Percentiles rank a stretch among this genome's conserved stretches.
phyloP scores from a whole-genome alignment of 1,140 invertebrate species.

The Marisa cornuarietis region DNA sequence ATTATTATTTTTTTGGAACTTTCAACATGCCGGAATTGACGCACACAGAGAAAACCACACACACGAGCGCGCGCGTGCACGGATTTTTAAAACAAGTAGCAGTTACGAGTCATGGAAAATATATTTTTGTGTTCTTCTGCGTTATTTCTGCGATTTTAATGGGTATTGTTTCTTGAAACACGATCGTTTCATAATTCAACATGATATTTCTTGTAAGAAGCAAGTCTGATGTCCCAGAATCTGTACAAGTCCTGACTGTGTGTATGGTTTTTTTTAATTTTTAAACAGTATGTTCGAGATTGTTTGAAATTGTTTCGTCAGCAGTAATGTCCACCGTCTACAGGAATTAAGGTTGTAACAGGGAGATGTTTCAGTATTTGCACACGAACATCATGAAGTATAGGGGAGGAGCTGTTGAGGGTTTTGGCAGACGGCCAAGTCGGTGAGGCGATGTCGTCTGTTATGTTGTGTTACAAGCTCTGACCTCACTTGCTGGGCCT shows the following conservation, averaged over 20 bases:
- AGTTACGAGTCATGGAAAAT: too few species aligned
- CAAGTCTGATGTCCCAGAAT: background rate
- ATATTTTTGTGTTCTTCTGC: background rate
- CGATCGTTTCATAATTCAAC: background rate
- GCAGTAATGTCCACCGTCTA: background rate
- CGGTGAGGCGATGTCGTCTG: background rate
- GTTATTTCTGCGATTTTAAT: background rate
- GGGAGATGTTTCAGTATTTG: background rate
- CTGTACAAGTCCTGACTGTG: background rate
- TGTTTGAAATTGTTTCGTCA: background rate
- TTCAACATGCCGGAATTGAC: too few species aligned
- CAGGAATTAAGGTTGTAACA: background rate
- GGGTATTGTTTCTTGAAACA: too few species aligned
- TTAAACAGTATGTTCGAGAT: background rate
- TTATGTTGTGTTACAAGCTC: background rate
- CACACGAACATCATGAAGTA: too few species aligned
- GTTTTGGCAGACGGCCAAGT: conserved; percentile 8
- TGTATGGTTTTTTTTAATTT: too few species aligned
- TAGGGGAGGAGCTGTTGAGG: too few species aligned
- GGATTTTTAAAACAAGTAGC: too few species aligned
- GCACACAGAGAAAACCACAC: too few species aligned
- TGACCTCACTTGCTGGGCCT: background rate
- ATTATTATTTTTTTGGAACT: too few species aligned
- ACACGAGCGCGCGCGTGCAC: too few species aligned
- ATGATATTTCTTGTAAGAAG: too few species aligned